These are phyloP conservation scores for Xiphophorus couchianus DNA, from an alignment of 2,113 vertebrate genomes.

Conservation along the genomic window DNA sequence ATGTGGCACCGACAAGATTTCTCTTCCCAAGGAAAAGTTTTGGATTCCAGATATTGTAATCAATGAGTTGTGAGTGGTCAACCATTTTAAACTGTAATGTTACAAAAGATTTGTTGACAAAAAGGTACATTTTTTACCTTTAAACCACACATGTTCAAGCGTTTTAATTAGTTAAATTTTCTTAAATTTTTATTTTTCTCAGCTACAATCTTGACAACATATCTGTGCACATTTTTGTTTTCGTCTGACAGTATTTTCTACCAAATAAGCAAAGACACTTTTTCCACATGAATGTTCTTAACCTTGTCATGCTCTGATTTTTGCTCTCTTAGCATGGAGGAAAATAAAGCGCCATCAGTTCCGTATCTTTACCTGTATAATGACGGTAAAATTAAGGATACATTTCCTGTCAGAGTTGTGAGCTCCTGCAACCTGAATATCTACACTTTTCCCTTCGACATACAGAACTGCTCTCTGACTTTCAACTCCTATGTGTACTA, in stretches of 20 bases:
- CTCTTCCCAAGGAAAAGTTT: conserved; percentile 66
- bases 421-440: conserved; percentile 79
- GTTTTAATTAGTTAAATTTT: neutral
- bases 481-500: conserved; percentile 73
- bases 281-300: neutral
- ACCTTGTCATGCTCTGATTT: neutral
- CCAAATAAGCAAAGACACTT: neutral
- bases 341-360: conserved; percentile 68
- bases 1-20: conserved; percentile 63
- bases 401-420: conserved; percentile 62
- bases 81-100: neutral
- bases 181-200: neutral
- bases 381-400: conserved; percentile 32
- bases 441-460: conserved; percentile 80
- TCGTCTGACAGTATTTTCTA: neutral
- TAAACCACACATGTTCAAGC: neutral
- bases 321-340: conserved; percentile 66
- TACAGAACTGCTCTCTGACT: conserved; percentile 77
- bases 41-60: conserved; percentile 80
- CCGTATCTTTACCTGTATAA: conserved; percentile 62
- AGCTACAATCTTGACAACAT: neutral
- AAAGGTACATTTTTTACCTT: neutral
- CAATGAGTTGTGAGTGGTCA: conserved; percentile 77
- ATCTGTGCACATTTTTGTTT: neutral
- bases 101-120: neutral